A percentile compares a stretch with the other conserved stretches of the same genome.
phyloP scores from a whole-genome alignment of 2,797 vertebrate species.

The Gallinago solitaria region DNA sequence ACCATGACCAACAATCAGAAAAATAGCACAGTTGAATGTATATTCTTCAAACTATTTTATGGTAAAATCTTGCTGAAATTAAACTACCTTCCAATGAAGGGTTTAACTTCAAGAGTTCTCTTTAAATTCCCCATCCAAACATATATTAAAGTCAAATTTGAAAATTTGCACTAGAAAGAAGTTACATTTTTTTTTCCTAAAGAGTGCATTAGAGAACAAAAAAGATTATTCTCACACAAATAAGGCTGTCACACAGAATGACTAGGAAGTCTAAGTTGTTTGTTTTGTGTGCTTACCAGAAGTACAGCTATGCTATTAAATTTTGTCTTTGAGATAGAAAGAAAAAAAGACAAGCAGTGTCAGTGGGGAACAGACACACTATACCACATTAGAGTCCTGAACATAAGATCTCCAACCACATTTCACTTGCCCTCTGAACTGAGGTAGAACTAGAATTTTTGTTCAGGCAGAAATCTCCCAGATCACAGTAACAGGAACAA shows the following conservation, averaged over 20 bases:
- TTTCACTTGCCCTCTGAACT: background rate
- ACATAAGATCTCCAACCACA: background rate
- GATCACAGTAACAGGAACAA: background rate
- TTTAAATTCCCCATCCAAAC: constrained; percentile 10
- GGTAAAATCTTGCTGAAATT: background rate
- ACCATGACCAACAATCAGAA: background rate
- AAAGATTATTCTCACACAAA: constrained; percentile 10
- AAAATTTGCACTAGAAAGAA: background rate
- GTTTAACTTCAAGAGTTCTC: background rate
- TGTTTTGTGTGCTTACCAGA: background rate
- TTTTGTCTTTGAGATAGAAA: background rate
- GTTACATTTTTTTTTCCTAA: background rate
- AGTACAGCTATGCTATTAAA: background rate
- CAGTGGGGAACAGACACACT: background rate
- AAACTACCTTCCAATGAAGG: background rate
- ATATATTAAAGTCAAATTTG: constrained; percentile 4
- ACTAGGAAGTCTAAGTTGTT: background rate
- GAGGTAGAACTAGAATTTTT: background rate
- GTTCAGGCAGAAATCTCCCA: background rate
- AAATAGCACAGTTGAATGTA: background rate
- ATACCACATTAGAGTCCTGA: background rate
- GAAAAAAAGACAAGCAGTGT: background rate
- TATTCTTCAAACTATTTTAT: background rate
- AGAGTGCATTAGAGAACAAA: background rate
- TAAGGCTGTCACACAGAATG: background rate